Conservation (phyloP, 2,888 invertebrate species). For the Byasa hedistus region DNA sequence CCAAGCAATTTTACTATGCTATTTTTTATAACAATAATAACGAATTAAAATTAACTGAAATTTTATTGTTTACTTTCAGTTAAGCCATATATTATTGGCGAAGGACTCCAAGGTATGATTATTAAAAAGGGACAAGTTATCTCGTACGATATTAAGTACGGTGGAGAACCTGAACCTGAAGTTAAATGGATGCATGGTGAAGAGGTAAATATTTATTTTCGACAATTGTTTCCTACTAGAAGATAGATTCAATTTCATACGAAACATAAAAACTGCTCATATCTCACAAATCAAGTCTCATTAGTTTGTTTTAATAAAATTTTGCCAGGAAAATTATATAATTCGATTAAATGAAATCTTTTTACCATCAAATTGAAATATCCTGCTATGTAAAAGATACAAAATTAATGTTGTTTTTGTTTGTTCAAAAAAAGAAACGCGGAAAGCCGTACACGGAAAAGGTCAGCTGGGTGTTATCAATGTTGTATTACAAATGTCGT, state of each 20-base stretch:
- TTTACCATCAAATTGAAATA: neutral
- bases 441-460: slow-evolving; percentile 89
- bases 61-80: slow-evolving; percentile 77
- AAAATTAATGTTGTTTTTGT: slow-evolving; percentile 59
- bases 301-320: neutral
- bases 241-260: slow-evolving; percentile 36
- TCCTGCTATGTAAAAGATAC: neutral
- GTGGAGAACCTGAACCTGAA: slow-evolving; percentile 97
- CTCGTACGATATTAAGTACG: slow-evolving; percentile 95
- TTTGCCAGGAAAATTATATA: neutral
- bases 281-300: slow-evolving; percentile 19
- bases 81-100: slow-evolving; percentile 97
- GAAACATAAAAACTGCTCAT: slow-evolving; percentile 15
- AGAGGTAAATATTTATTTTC: slow-evolving; percentile 79
- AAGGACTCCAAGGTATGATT: slow-evolving; percentile 90
- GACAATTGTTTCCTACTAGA: neutral
- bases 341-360: neutral
- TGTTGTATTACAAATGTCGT: slow-evolving; percentile 69
- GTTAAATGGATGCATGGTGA: slow-evolving; percentile 93
- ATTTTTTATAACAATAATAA: neutral
- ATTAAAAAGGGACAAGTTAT: slow-evolving; percentile 98
- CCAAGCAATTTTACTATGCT: neutral
- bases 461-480: slow-evolving; percentile 82
- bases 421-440: slow-evolving; percentile 82
- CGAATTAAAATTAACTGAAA: neutral